phyloP scores from a whole-genome alignment of 2,888 invertebrate genomes.

The Rhingia rostrata region DNA sequence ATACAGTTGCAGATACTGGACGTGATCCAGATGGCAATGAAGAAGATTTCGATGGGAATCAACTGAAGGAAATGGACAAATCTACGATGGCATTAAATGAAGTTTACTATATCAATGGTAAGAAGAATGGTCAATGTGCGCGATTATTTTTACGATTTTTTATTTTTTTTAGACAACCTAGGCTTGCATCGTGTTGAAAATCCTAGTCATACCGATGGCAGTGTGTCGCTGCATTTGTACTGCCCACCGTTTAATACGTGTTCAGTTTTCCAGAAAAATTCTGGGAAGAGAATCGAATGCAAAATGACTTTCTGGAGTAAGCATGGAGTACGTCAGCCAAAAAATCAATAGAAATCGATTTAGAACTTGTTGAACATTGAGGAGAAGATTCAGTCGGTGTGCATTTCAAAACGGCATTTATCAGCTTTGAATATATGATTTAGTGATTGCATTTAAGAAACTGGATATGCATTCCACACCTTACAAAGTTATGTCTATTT shows the following conservation, averaged over 20 bases:
- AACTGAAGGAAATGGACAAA: constrained; percentile 87
- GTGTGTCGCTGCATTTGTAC: constrained; percentile 97
- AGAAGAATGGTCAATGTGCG: background rate
- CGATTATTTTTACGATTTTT: background rate
- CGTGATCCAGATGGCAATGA: constrained; percentile 63
- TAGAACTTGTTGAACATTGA: background rate
- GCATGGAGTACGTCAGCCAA: constrained; percentile 86
- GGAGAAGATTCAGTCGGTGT: background rate
- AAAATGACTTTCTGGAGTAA: constrained; percentile 96
- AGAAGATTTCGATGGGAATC: constrained; percentile 81
- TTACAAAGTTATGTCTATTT: too few species aligned
- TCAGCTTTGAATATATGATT: too few species aligned
- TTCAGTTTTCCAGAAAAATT: constrained; percentile 94
- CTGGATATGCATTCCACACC: too few species aligned
- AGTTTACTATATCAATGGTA: constrained; percentile 98
- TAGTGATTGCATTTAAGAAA: too few species aligned
- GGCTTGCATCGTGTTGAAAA: constrained; percentile 98
- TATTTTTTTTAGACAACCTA: constrained; percentile 88
- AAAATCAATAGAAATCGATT: constrained; percentile 48
- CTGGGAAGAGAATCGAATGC: constrained; percentile 88
- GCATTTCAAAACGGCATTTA: background rate
- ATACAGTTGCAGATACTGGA: constrained; percentile 71
- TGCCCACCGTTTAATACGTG: constrained; percentile 96
- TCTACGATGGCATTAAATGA: constrained; percentile 88
- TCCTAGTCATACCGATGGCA: constrained; percentile 92